A percentile compares a stretch with the other conserved stretches of the same genome.
Conservation (phyloP, 1,140 invertebrate genomes). For the Venturia canescens region DNA sequence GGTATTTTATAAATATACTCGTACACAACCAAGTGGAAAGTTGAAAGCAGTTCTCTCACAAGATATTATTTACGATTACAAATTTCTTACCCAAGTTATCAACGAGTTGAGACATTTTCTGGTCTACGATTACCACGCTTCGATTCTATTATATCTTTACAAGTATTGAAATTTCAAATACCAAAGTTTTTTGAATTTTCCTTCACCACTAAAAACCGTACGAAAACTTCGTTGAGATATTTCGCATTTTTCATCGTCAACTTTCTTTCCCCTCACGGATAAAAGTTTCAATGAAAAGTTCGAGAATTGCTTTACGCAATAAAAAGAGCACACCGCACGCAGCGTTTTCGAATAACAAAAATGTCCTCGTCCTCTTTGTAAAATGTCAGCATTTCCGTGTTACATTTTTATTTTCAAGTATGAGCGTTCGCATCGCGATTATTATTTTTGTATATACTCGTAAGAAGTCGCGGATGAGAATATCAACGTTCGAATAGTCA, state of each 20-base stretch:
- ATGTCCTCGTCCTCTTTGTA: too few species aligned
- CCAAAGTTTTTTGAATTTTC: too few species aligned
- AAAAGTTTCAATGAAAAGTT: too few species aligned
- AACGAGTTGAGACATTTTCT: neutral
- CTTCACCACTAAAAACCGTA: too few species aligned
- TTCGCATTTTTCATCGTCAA: too few species aligned
- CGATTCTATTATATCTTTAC: neutral
- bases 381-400: too few species aligned
- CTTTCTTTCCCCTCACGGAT: too few species aligned
- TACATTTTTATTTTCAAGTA: neutral
- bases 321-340: too few species aligned
- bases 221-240: too few species aligned
- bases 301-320: too few species aligned
- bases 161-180: too few species aligned
- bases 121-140: neutral
- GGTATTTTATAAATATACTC: neutral
- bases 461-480: constrained; percentile 24
- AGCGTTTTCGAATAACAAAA: too few species aligned
- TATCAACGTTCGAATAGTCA: constrained; percentile 11
- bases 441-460: neutral
- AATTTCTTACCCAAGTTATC: constrained; percentile 2
- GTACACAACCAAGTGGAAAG: neutral
- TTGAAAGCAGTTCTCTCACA: neutral
- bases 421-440: neutral
- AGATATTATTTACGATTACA: neutral